phyloP scores from a whole-genome alignment of 2,888 invertebrate genomes.

The Acanthopleura granulata region DNA sequence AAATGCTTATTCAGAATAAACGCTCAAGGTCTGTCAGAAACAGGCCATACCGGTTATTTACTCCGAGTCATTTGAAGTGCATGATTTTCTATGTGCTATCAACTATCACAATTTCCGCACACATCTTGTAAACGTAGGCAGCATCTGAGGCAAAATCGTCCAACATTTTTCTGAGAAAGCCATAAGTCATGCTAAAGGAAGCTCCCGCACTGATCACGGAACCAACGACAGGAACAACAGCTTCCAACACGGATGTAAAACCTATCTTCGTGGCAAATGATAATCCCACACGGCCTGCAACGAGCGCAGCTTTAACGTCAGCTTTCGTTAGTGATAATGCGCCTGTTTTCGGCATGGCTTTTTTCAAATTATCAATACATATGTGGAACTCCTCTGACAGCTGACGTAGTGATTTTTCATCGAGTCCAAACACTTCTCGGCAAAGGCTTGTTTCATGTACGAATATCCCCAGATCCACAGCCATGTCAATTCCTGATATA shows the following conservation, averaged over 20 bases:
- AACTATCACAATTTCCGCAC: too few relatives aligned
- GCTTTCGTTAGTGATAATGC: slow-evolving; percentile 30
- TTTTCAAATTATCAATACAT: slow-evolving; percentile 30
- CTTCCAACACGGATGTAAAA: background rate
- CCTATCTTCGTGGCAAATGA: background rate
- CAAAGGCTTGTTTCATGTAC: slow-evolving; percentile 31
- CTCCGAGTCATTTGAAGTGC: too few relatives aligned
- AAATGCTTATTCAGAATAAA: too few relatives aligned
- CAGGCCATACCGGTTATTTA: too few relatives aligned
- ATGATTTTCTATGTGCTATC: too few relatives aligned
- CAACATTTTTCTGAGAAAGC: slow-evolving; percentile 31
- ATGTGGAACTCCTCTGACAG: slow-evolving; percentile 30
- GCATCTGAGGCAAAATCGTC: slow-evolving; percentile 36
- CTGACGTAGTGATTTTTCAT: slow-evolving; percentile 30
- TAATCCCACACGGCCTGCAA: slow-evolving; percentile 27
- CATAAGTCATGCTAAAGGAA: slow-evolving; percentile 33
- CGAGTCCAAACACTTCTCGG: slow-evolving; percentile 30
- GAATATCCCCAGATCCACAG: slow-evolving; percentile 29
- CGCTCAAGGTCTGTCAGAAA: too few relatives aligned
- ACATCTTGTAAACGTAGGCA: too few relatives aligned
- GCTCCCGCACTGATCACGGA: slow-evolving; percentile 23
- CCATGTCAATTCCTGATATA: slow-evolving; percentile 29
- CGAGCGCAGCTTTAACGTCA: slow-evolving; percentile 26
- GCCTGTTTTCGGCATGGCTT: slow-evolving; percentile 31
- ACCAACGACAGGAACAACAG: background rate